Evolutionary conservation across 2,888 invertebrate genomes (phyloP), one percentile per base, ranked within the genome.

Genomic region (Dioctria rufipes): DNA sequence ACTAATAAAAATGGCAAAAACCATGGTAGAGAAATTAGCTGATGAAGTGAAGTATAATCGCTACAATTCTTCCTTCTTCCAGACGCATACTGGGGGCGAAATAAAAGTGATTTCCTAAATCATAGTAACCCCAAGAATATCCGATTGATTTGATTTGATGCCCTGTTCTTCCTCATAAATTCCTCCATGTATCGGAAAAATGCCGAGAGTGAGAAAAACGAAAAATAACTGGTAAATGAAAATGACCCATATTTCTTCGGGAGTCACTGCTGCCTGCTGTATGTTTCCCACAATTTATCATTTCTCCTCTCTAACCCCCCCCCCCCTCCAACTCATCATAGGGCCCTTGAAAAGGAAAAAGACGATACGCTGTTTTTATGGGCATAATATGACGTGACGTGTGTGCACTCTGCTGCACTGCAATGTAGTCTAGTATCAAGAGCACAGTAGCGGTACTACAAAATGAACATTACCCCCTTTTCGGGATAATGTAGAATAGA

Each of bases 181-280:
- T n/a, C 37, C 69, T 46, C 49, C 51, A 69, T 69, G 40, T 51
- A 39, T 37, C 58, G 60, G 71, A 39, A 63, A 25, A 77, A 43
- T 46, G 61, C 8, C 46, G 46, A 43, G 42, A 13, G 51, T 9
- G 11, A 49, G 73, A 42, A 58, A 73, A 60, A 58, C 73, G 73
- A 43, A 63, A 63, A 77, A 77, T 77, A 46, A 77, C 49, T 77
- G 63, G 25, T 25, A 25, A 25, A 63, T 77, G 77, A 77, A 25
- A 25, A 63, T 77, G 77, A 77, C 77, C 77, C 77, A 77, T 63
- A 77, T 77, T 63, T 77, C n/a, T 61, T 58, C 63, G n/a, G 75
- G 73, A n/a, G 13, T 40, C 73, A 40, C 58, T 42, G 46, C 37
- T 58, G 61, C 40, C 77, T 63, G 77, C 46, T 49, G 49, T 11